Evolutionary conservation across 2,888 invertebrate species (phyloP).

Genomic region (Athalia cordata): DNA sequence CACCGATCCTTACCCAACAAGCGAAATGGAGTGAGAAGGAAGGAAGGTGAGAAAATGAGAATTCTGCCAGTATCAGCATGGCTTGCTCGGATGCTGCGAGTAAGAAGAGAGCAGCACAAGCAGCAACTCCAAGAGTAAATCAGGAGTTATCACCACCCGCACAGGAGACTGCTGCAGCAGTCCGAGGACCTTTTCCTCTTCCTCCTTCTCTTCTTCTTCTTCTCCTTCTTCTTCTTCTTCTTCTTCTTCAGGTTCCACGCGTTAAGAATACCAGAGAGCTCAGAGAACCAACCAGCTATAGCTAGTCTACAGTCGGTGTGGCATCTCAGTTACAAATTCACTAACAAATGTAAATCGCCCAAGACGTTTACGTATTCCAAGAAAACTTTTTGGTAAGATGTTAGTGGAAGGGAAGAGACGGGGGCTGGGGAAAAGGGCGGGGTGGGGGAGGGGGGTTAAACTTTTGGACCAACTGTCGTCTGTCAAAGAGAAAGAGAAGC

Average conservation of each 20-base stretch:
- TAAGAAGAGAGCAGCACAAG: slow-evolving; percentile 49
- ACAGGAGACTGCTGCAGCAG: neutral
- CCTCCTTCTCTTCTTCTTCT: no score
- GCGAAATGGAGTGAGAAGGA: slow-evolving; percentile 2
- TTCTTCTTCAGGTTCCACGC: slow-evolving; percentile 15
- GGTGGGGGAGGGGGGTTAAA: slow-evolving; percentile 13
- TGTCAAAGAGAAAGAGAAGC: slow-evolving; percentile 31
- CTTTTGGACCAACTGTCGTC: slow-evolving; percentile 43
- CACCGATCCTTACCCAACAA: neutral
- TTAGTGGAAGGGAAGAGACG: no score
- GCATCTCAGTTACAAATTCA: slow-evolving; percentile 60
- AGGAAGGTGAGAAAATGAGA: slow-evolving; percentile 58
- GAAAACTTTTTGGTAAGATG: neutral
- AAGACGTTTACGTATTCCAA: slow-evolving; percentile 48
- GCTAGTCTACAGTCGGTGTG: neutral
- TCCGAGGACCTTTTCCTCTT: neutral
- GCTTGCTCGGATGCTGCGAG: slow-evolving; percentile 4
- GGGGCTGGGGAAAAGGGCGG: neutral
- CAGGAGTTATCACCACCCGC: slow-evolving; percentile 63
- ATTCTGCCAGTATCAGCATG: slow-evolving; percentile 47
- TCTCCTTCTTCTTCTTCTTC: no score
- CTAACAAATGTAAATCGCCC: slow-evolving; percentile 67
- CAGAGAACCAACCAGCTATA: neutral
- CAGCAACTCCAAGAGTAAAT: slow-evolving; percentile 56
- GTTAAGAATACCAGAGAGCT: neutral